Conservation (phyloP, 2,797 vertebrate species). For the Artibeus lituratus region DNA sequence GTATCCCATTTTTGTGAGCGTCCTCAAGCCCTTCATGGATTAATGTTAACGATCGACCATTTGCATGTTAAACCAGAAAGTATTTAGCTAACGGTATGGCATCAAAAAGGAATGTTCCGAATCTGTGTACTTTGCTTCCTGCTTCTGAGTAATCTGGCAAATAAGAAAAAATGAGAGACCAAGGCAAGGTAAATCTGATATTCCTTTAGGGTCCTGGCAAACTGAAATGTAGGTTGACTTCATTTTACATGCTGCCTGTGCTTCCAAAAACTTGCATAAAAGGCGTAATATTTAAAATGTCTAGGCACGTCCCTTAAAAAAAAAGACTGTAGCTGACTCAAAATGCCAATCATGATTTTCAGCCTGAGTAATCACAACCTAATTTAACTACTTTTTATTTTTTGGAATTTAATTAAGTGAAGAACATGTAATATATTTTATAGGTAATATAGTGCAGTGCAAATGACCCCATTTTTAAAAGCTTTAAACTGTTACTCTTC, state of each 20-base stretch:
- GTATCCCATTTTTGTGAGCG: background rate
- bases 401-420: slow-evolving; percentile 10
- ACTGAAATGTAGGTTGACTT: background rate
- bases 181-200: background rate
- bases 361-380: background rate
- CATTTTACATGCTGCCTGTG: background rate
- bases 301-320: background rate
- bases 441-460: background rate
- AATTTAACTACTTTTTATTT: slow-evolving; percentile 8
- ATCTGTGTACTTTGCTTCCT: background rate
- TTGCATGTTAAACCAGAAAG: background rate
- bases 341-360: background rate
- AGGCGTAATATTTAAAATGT: background rate
- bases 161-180: background rate
- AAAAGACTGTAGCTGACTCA: background rate
- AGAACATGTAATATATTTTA: background rate
- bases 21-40: background rate
- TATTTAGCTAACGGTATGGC: background rate
- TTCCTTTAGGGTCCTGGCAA: background rate
- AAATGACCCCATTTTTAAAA: background rate
- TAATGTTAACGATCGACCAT: background rate
- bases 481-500: background rate
- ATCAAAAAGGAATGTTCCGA: background rate
- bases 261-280: background rate
- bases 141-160: slow-evolving; percentile 4